A percentile compares a stretch with the other conserved stretches of the same genome.
phyloP scores from a whole-genome alignment of 2,888 invertebrate species.

The Pseudanteris insignis region DNA sequence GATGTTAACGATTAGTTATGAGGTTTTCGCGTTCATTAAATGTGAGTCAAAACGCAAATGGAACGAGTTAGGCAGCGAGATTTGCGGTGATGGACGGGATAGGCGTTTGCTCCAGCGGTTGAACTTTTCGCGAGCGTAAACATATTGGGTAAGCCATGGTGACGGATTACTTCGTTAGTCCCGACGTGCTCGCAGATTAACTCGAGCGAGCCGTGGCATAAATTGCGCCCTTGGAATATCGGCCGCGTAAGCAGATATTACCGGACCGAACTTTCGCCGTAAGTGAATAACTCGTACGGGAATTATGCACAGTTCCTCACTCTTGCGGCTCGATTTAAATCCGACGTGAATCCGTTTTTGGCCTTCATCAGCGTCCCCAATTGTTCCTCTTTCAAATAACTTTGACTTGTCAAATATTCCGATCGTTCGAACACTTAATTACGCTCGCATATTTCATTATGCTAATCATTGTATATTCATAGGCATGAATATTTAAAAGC shows the following conservation, averaged over 20 bases:
- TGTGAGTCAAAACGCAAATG: constrained; percentile 28
- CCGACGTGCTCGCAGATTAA: constrained; percentile 40
- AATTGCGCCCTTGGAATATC: constrained; percentile 51
- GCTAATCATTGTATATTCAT: no score
- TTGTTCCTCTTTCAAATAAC: no score
- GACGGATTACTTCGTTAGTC: constrained; percentile 46
- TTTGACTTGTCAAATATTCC: no score
- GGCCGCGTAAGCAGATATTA: constrained; percentile 47
- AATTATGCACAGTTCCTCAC: no score
- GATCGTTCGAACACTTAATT: no score
- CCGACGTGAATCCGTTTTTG: no score
- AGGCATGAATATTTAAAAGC: no score
- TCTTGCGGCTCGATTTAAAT: no score
- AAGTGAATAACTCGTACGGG: constrained; percentile 40
- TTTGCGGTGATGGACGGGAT: constrained; percentile 18
- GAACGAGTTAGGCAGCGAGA: constrained; percentile 19
- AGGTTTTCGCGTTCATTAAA: constrained; percentile 35
- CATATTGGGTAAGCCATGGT: constrained; percentile 37
- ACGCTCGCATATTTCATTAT: no score
- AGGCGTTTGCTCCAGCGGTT: constrained; percentile 30
- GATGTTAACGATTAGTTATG: constrained; percentile 23
- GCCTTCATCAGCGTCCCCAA: no score
- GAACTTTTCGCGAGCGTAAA: constrained; percentile 33
- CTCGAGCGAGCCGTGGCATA: constrained; percentile 34
- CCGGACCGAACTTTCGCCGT: constrained; percentile 49